Evolutionary conservation across 1,140 invertebrate genomes (phyloP), one percentile per base, ranked within the genome.

Genomic region (Drosophila tristis): DNA sequence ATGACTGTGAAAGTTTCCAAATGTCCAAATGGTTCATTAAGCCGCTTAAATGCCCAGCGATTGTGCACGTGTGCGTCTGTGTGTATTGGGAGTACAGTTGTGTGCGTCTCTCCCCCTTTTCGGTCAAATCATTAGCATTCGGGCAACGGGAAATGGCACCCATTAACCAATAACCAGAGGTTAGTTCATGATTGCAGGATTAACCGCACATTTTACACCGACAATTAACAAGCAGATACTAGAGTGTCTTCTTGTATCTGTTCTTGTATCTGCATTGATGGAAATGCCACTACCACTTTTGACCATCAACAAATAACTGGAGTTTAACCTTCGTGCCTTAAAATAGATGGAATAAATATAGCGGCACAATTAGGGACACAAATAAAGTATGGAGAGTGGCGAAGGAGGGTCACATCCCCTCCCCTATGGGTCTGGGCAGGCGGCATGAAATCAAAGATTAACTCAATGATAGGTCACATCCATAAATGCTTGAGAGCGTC

Each of bases 1-100:
- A 87, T 82, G 65, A 77, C 78, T 87, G 82, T 87, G 82, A 87
- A 87, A 87, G 84, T 87, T 89, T 76, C 66, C 80, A 61, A 86
- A 89, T 87, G 84, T 76, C 66, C 80, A 57, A 86, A 82, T 87
- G 84, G 74, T 82, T 87, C 78, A 87, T 87, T 87, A 87, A 87
- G 82, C 82, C 55, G 84, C 82, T 87, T 89, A 89, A 75, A 71
- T 87, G 64, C 68, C 63, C 66, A 68, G 31, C 70, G 57, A 55
- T 8, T 57, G 13, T 43, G 15, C 53, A 2, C 6, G 8, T 61
- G 11, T 53, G 35, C 35, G 11, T 67, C 8, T 23, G 7, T 48
- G 13, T 25, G 31, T 65, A 48, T 42, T 35, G 26, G 48, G 58
- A 31, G 64, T 39, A 82, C 43, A 82, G 58, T 66, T 80, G 51